phyloP scores from a whole-genome alignment of 1,140 invertebrate species.

The Drosophila biarmipes region DNA sequence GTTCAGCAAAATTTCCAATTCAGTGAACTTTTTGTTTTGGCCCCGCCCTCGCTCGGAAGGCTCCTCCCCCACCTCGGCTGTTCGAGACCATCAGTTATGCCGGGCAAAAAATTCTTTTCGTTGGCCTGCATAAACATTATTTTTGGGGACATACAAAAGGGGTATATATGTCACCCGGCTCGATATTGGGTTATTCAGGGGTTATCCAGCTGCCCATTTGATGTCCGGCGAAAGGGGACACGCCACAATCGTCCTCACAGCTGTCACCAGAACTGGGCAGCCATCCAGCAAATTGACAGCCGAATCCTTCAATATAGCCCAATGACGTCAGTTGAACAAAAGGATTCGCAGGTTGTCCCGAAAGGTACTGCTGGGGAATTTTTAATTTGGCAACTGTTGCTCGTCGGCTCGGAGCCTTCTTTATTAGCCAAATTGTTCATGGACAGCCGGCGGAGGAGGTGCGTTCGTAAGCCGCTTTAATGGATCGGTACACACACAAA shows the following conservation, averaged over 20 bases:
- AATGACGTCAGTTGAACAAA: constrained; percentile 54
- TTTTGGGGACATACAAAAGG: constrained; percentile 57
- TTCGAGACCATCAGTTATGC: constrained; percentile 19
- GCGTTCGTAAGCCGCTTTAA: constrained; percentile 69
- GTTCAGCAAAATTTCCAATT: constrained; percentile 79
- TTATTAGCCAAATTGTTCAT: constrained; percentile 74
- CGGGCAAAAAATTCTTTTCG: constrained; percentile 14
- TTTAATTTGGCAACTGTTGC: constrained; percentile 60
- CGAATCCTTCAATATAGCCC: constrained; percentile 18
- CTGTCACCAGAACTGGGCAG: constrained; percentile 41
- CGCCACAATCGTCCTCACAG: constrained; percentile 50
- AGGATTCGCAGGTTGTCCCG: constrained; percentile 6
- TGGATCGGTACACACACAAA: constrained; percentile 74
- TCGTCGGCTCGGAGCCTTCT: constrained; percentile 10
- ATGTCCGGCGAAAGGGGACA: constrained; percentile 49
- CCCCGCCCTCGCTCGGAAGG: constrained; percentile 17
- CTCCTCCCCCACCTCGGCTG: not conserved
- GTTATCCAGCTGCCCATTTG: constrained; percentile 22
- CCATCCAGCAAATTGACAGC: constrained; percentile 38
- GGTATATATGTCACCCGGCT: constrained; percentile 3
- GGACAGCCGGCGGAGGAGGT: constrained; percentile 42
- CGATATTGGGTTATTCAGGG: constrained; percentile 24
- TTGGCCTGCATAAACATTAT: constrained; percentile 57
- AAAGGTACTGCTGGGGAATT: constrained; percentile 11
- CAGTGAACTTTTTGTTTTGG: constrained; percentile 78